A percentile compares a stretch with the other conserved stretches of the same genome.
phyloP scores from a whole-genome alignment of 1,140 invertebrate species.

The Drosophila pallidifrons region DNA sequence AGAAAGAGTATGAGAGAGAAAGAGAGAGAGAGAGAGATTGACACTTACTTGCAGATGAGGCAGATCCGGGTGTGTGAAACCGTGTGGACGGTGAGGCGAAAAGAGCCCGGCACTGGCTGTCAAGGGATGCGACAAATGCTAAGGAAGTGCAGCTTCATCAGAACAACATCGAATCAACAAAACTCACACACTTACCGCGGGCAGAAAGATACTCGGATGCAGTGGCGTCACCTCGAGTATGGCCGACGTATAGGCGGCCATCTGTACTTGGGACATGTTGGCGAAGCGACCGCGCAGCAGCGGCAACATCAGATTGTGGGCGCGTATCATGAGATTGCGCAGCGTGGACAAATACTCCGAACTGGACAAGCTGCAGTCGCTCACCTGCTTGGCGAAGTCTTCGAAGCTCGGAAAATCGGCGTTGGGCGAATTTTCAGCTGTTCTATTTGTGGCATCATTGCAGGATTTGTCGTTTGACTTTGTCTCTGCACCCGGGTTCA shows the following conservation, averaged over 20 bases:
- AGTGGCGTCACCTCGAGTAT: conserved; percentile 48
- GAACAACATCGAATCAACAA: not conserved
- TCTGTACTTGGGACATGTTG: conserved; percentile 52
- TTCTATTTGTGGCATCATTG: not conserved
- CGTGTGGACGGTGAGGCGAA: conserved; percentile 44
- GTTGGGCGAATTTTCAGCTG: no score
- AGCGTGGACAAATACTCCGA: conserved; percentile 56
- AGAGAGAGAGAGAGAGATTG: no score
- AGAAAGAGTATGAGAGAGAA: no score
- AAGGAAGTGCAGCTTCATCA: not conserved
- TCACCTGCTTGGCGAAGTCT: conserved; percentile 50
- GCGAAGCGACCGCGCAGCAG: conserved; percentile 44
- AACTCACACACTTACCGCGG: conserved; percentile 36
- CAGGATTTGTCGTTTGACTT: no score
- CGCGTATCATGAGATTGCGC: conserved; percentile 58
- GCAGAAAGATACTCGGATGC: conserved; percentile 65
- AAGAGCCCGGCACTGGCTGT: not conserved
- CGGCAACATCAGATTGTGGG: conserved; percentile 57
- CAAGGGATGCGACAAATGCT: conserved; percentile 33
- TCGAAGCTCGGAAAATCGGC: conserved; percentile 44
- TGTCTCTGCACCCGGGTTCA: no score
- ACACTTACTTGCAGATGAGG: not conserved
- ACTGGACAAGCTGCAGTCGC: conserved; percentile 24
- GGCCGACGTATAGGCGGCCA: conserved; percentile 55
- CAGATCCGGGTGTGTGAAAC: conserved; percentile 49